Evolutionary conservation across 2,888 invertebrate species (phyloP).

Genomic region (Drosophila anomalata): DNA sequence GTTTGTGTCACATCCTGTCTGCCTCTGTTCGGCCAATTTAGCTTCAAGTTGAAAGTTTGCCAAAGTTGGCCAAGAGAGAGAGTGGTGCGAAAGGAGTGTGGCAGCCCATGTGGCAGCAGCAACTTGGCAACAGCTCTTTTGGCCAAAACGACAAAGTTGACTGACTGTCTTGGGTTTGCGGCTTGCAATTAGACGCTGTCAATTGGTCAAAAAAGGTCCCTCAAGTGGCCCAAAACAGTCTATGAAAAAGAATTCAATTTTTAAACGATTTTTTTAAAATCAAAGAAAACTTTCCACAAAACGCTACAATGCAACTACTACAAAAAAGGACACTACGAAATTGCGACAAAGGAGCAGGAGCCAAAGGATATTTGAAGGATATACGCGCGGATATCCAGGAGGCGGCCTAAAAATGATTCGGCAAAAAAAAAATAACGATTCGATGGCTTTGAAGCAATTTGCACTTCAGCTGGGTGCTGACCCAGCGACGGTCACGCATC

Average conservation of each 20-base stretch:
- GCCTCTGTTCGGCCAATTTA: conserved; percentile 23
- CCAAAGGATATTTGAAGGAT: conserved; percentile 1
- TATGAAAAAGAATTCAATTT: no score
- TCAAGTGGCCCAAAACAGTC: background rate
- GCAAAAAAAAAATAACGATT: conserved; percentile 4
- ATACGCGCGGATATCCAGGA: background rate
- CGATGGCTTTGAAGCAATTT: conserved; percentile 31
- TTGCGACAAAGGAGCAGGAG: background rate
- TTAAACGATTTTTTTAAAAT: no score
- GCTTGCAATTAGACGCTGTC: conserved; percentile 40
- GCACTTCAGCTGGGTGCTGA: conserved; percentile 34
- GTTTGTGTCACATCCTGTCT: background rate
- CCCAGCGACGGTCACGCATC: conserved; percentile 34
- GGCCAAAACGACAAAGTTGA: conserved; percentile 44
- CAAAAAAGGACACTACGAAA: conserved; percentile 2
- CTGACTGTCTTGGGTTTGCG: conserved; percentile 34
- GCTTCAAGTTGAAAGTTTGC: conserved; percentile 33
- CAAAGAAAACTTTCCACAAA: background rate
- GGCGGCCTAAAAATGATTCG: conserved; percentile 7
- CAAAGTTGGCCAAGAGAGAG: conserved; percentile 6
- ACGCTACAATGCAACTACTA: background rate
- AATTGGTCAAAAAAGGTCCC: conserved; percentile 8
- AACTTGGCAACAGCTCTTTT: conserved; percentile 56
- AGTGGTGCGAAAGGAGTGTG: background rate
- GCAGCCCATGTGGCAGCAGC: conserved; percentile 40